Percentiles rank a stretch among this genome's conserved stretches.
Evolutionary conservation across 2,113 vertebrate species (phyloP).

Genomic region (Eidolon helvum): DNA sequence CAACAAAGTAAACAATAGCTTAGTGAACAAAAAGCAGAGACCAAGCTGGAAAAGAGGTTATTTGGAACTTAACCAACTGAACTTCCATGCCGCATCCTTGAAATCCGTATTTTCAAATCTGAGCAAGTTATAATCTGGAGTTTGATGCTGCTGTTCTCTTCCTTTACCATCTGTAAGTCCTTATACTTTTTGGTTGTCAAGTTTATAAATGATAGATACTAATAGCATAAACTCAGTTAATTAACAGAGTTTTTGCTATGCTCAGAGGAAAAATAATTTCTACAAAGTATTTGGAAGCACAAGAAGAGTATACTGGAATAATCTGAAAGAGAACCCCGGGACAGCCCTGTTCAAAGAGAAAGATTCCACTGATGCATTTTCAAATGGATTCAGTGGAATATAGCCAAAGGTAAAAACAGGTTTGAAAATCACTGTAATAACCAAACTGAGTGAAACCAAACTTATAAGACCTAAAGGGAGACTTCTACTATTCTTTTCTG

Average conservation of each 20-base stretch:
- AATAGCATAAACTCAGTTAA: not conserved
- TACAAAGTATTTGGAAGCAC: conserved; percentile 13
- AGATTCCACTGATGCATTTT: conserved; percentile 25
- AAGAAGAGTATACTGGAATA: conserved; percentile 12
- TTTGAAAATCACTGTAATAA: conserved; percentile 39
- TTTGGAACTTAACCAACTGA: not conserved
- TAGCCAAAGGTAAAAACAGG: conserved; percentile 46
- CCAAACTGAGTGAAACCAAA: conserved; percentile 23
- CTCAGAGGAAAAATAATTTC: conserved; percentile 34
- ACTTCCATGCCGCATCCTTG: not conserved
- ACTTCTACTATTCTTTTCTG: not conserved
- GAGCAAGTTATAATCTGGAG: not conserved
- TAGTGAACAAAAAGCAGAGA: not conserved
- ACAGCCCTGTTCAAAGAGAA: conserved; percentile 46
- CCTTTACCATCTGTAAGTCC: not conserved
- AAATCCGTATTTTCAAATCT: not conserved
- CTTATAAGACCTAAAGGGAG: not conserved
- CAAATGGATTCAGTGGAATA: conserved; percentile 61
- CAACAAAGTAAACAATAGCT: not conserved
- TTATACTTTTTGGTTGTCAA: not conserved
- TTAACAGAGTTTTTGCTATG: not conserved
- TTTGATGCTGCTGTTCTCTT: not conserved
- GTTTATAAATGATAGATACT: not conserved
- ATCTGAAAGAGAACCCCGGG: conserved; percentile 44
- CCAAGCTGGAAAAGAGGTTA: not conserved